Conservation (phyloP, 2,888 invertebrate genomes). For the Megaustenia siamemsis region DNA sequence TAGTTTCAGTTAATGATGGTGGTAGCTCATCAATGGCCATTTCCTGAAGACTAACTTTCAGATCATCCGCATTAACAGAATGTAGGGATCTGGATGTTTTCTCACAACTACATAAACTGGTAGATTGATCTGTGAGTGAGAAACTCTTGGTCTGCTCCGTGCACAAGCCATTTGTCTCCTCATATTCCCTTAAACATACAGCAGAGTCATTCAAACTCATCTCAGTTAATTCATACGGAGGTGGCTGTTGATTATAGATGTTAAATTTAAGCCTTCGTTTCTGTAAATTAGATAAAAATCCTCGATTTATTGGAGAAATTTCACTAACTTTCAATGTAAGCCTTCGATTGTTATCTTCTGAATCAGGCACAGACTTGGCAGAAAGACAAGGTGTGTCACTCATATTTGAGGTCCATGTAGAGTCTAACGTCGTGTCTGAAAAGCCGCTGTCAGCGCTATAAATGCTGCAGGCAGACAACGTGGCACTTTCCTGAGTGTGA, state of each 20-base stretch:
- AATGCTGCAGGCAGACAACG: not conserved
- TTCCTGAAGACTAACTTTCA: conserved; percentile 43
- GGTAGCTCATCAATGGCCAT: conserved; percentile 43
- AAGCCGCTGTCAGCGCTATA: conserved; percentile 36
- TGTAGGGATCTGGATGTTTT: not conserved
- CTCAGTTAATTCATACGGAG: not conserved
- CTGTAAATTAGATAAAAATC: not conserved
- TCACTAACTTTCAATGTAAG: conserved; percentile 8
- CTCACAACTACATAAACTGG: not conserved
- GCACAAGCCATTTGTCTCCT: not conserved
- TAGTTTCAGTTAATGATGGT: not conserved
- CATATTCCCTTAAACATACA: not conserved
- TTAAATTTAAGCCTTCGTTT: not conserved
- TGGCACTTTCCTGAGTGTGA: not conserved
- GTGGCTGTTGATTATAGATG: not conserved
- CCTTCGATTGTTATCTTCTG: not conserved
- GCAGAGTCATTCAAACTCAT: not conserved
- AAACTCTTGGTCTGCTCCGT: not conserved
- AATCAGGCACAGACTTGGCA: not conserved
- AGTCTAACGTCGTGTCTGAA: conserved; percentile 20
- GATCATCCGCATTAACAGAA: conserved; percentile 10
- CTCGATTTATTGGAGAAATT: conserved; percentile 20
- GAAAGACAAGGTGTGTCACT: not conserved
- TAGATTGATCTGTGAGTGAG: not conserved
- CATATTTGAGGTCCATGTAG: not conserved